phyloP scores from a whole-genome alignment of 1,140 invertebrate genomes.

The Listronotus oregonensis region DNA sequence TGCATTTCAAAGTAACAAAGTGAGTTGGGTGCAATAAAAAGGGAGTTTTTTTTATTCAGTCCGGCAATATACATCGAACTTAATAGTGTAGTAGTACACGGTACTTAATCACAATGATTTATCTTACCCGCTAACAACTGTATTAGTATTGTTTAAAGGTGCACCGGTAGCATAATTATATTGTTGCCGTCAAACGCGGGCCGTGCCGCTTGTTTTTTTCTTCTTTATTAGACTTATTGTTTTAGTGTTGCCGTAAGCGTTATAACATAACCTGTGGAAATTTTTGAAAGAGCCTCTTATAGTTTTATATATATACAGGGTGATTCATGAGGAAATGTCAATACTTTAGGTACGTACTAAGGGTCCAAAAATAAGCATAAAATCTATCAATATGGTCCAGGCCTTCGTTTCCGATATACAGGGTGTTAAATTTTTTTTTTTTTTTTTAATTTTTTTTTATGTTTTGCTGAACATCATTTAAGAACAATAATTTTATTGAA shows the following conservation, averaged over 20 bases:
- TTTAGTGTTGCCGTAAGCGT: background rate
- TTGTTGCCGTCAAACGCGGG: conserved; percentile 12
- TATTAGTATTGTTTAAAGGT: conserved; percentile 31
- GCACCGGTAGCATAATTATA: conserved; percentile 28
- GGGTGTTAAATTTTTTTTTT: no score
- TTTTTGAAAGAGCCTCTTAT: no score
- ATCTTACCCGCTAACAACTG: conserved; percentile 23
- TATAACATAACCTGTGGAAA: no score
- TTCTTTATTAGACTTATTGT: conserved; percentile 19
- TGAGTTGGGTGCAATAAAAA: conserved; percentile 18
- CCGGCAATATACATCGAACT: conserved; percentile 17
- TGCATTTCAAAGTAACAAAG: conserved; percentile 5
- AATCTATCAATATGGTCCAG: no score
- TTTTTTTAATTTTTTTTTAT: no score
- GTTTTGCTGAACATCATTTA: no score
- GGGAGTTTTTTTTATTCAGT: conserved; percentile 2
- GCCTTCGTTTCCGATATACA: no score
- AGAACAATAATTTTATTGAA: no score
- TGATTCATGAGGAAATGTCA: no score
- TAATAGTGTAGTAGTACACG: conserved; percentile 30
- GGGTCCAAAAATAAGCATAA: no score
- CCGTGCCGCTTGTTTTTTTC: conserved; percentile 8
- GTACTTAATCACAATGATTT: conserved; percentile 33
- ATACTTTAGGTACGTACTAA: no score
- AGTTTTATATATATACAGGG: no score